These are phyloP conservation scores for Mesembrinibis cayennensis DNA, from an alignment of 2,113 vertebrate genomes.

Conservation along the genomic window DNA sequence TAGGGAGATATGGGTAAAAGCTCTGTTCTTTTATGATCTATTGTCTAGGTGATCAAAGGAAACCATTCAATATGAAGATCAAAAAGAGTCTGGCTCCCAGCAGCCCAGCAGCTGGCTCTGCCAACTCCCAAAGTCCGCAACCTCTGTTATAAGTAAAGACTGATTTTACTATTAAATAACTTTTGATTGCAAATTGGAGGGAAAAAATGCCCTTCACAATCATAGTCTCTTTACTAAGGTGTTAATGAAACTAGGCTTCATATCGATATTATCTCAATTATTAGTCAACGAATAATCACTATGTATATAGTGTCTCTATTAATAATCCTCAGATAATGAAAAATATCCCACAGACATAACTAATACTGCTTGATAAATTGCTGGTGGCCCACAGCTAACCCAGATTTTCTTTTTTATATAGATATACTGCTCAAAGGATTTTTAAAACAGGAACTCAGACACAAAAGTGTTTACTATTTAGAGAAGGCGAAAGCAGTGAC, in stretches of 20 bases:
- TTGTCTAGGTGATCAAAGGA: constrained; percentile 76
- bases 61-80: constrained; percentile 70
- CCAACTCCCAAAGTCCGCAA: constrained; percentile 25
- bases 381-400: not conserved
- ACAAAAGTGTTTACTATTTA: constrained; percentile 2
- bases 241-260: not conserved
- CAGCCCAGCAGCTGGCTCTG: constrained; percentile 61
- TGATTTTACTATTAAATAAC: constrained; percentile 65
- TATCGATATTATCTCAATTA: constrained; percentile 59
- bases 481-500: not conserved
- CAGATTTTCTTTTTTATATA: not conserved
- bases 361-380: constrained; percentile 37
- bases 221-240: constrained; percentile 28
- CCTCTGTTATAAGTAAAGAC: constrained; percentile 61
- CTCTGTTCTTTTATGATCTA: constrained; percentile 66
- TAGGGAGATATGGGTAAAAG: constrained; percentile 62
- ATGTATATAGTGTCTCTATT: constrained; percentile 19
- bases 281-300: constrained; percentile 27
- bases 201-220: not conserved
- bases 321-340: constrained; percentile 61
- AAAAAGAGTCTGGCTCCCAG: constrained; percentile 70
- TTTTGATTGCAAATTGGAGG: constrained; percentile 60
- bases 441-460: not conserved
- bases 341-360: constrained; percentile 45
- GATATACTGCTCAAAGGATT: not conserved